Conservation (phyloP, 2,113 vertebrate species). For the Halichoeres trimaculatus region DNA sequence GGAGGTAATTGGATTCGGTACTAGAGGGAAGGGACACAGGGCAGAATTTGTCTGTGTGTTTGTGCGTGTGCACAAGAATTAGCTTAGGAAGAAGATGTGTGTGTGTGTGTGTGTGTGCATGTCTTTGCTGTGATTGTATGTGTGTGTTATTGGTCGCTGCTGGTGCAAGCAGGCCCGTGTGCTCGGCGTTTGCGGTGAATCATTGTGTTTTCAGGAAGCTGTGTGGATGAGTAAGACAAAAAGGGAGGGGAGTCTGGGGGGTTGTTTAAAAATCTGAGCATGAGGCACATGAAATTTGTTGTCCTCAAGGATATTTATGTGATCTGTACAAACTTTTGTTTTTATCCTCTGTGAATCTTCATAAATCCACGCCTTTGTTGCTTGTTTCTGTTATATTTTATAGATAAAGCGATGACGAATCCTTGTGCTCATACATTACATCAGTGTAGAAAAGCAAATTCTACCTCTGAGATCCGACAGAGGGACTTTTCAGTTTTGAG, state of each 20-base stretch:
- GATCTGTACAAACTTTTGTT: slow-evolving; percentile 1
- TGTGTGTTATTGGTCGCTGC: slow-evolving; percentile 28
- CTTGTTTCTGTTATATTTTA: neutral
- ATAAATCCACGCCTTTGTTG: neutral
- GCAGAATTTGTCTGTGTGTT: slow-evolving; percentile 57
- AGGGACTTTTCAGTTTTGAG: neutral
- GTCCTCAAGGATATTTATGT: slow-evolving; percentile 23
- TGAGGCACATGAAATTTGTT: slow-evolving; percentile 6
- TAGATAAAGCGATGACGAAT: slow-evolving; percentile 3
- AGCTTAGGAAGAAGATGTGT: neutral
- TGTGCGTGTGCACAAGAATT: slow-evolving; percentile 43
- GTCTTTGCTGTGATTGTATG: neutral
- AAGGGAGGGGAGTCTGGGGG: neutral
- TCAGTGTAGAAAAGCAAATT: slow-evolving; percentile 9
- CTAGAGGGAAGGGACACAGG: slow-evolving; percentile 62
- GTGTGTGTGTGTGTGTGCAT: slow-evolving; percentile 3
- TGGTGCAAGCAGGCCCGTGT: slow-evolving; percentile 21
- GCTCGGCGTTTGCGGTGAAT: slow-evolving; percentile 53
- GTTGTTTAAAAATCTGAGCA: slow-evolving; percentile 23
- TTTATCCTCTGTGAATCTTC: slow-evolving; percentile 3
- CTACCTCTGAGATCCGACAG: slow-evolving; percentile 4
- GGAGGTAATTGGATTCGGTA: slow-evolving; percentile 77
- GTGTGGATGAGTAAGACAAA: slow-evolving; percentile 59
- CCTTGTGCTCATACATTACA: neutral
- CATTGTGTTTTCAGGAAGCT: slow-evolving; percentile 57